phyloP scores from a whole-genome alignment of 2,113 vertebrate genomes.

The Callionymus lyra region DNA sequence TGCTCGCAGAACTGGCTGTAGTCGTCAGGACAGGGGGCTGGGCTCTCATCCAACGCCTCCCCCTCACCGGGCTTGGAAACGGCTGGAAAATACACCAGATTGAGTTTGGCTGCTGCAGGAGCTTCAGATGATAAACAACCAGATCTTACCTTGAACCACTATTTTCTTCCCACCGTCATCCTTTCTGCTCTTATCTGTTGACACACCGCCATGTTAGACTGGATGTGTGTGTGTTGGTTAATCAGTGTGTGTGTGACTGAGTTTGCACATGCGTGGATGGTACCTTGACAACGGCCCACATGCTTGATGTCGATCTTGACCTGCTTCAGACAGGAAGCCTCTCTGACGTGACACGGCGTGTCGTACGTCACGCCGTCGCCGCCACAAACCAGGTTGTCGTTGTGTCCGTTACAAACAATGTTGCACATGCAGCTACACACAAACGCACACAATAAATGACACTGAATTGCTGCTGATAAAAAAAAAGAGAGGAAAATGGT shows the following conservation, averaged over 20 bases:
- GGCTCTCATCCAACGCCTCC: slow-evolving; percentile 74
- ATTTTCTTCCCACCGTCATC: slow-evolving; percentile 56
- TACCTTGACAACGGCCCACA: slow-evolving; percentile 90
- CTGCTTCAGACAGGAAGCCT: slow-evolving; percentile 93
- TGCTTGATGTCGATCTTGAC: slow-evolving; percentile 93
- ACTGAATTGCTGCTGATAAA: too few species aligned
- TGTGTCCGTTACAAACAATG: slow-evolving; percentile 95
- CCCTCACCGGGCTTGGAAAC: slow-evolving; percentile 80
- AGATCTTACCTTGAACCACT: slow-evolving; percentile 45
- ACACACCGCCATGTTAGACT: slow-evolving; percentile 1
- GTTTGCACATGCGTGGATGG: not conserved
- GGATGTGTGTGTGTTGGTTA: not conserved
- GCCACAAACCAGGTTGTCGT: slow-evolving; percentile 93
- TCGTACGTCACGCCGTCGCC: slow-evolving; percentile 87
- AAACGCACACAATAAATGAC: too few species aligned
- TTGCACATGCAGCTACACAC: slow-evolving; percentile 89
- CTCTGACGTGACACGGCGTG: slow-evolving; percentile 90
- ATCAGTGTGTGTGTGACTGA: slow-evolving; percentile 1
- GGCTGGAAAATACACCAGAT: slow-evolving; percentile 48
- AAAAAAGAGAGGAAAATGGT: too few species aligned
- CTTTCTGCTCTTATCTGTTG: slow-evolving; percentile 63
- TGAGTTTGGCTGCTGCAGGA: slow-evolving; percentile 10
- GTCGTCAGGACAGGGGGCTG: slow-evolving; percentile 81
- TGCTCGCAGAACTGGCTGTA: slow-evolving; percentile 87
- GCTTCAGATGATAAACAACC: not conserved